Conservation (phyloP, 1,140 invertebrate genomes). For the Micrasema longulum region DNA sequence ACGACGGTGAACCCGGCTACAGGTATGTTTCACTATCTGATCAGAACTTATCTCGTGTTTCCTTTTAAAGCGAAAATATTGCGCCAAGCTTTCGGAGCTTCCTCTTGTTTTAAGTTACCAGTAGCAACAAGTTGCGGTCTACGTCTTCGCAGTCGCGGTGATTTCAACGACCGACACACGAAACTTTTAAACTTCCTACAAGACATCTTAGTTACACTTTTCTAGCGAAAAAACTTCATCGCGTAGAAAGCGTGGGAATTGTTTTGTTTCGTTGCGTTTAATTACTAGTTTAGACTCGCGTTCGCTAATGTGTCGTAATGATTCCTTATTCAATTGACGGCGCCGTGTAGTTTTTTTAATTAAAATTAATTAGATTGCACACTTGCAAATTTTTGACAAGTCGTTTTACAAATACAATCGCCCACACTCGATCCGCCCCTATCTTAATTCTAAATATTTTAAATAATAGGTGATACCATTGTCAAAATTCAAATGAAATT, state of each 20-base stretch:
- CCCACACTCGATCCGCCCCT: neutral
- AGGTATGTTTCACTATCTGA: slow-evolving; percentile 22
- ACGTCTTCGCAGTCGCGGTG: slow-evolving; percentile 37
- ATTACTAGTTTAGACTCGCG: slow-evolving; percentile 6
- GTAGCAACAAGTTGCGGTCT: slow-evolving; percentile 6
- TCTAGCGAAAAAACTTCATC: slow-evolving; percentile 50
- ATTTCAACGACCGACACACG: slow-evolving; percentile 44
- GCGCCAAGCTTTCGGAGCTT: neutral
- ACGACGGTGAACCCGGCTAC: slow-evolving; percentile 39
- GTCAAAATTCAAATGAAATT: neutral
- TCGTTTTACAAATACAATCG: neutral
- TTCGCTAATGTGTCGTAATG: slow-evolving; percentile 21
- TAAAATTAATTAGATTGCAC: slow-evolving; percentile 9
- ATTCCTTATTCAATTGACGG: slow-evolving; percentile 17
- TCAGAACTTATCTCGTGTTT: too few species aligned
- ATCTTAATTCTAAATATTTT: neutral
- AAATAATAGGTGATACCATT: neutral
- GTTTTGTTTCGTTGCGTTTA: slow-evolving; percentile 40
- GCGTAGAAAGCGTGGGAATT: slow-evolving; percentile 52
- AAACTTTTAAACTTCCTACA: slow-evolving; percentile 26
- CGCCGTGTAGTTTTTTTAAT: slow-evolving; percentile 20
- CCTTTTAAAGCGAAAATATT: neutral
- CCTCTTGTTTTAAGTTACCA: too few species aligned
- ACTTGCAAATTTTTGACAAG: neutral
- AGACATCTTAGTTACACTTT: slow-evolving; percentile 34